Evolutionary conservation across 1,140 invertebrate genomes (phyloP), one percentile per base, ranked within the genome.

Genomic region (Trinorchestia longiramus): DNA sequence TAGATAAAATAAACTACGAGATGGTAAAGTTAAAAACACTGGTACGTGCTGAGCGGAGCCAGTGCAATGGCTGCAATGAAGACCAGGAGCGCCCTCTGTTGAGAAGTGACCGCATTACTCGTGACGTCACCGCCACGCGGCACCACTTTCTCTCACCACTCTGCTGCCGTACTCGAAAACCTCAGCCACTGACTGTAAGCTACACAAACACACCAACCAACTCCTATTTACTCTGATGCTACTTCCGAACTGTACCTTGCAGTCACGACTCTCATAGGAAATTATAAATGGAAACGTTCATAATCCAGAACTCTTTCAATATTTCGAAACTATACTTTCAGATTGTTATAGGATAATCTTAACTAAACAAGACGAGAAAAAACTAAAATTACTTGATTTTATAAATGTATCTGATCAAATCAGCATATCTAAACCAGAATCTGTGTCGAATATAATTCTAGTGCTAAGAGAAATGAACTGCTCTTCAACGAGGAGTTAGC

Each of bases 121-220:
- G 47, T 53, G 88, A 90, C 88, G 88, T 90, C 88, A 90, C 88
- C 43, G 88, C 88, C 88, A 90, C 88, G 88, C 88, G 43, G 88
- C 88, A 42, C 88, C 88, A 42, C 88, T 90, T 41, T 43, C 43
- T 41, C 88, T 90, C n/a, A 15, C 41, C 3, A 36, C 88, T 36
- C 87, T 87, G 43, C 88, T 90, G 43, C 88, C 1, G 62, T 77
- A 77, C 62, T 77, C 62, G 28, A n/a, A 77, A 77, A 77, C 62
- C 62, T 77, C 62, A 77, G 8, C 62, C 62, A 77, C 62, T 36
- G 15, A 77, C 62, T 77, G 62, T 28, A 23, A 36, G 28, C 3
- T 3, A 11, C 47, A 53, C 6, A 53, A 53, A 11, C 19, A 19
- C 47, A 11, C 47, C 47, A 53, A 53, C 47, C 6, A 53, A 53